Evolutionary conservation across 2,888 invertebrate genomes (phyloP).

Genomic region (Brachypalpus laphriformis): DNA sequence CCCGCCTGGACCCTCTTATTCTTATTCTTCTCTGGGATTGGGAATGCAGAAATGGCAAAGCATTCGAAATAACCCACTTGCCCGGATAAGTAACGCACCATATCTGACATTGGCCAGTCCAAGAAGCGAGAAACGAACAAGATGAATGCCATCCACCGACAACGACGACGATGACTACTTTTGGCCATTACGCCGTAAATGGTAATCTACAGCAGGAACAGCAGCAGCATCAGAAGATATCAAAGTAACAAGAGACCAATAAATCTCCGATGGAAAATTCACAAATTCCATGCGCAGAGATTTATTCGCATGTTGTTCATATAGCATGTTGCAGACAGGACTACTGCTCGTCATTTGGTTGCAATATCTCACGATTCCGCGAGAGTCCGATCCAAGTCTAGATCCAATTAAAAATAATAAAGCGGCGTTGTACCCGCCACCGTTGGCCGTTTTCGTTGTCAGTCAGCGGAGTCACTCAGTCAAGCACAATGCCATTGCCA

Average conservation of each 20-base stretch:
- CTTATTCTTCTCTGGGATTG: neutral
- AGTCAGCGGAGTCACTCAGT: slow-evolving; percentile 66
- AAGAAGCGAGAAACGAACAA: slow-evolving; percentile 38
- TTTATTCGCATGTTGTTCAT: slow-evolving; percentile 56
- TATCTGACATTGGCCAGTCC: slow-evolving; percentile 69
- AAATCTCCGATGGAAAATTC: slow-evolving; percentile 67
- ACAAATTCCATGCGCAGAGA: slow-evolving; percentile 62
- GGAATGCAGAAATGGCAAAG: slow-evolving; percentile 42
- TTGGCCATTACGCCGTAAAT: slow-evolving; percentile 71
- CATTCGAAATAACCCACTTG: slow-evolving; percentile 72
- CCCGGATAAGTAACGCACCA: slow-evolving; percentile 71
- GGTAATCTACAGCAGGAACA: slow-evolving; percentile 59
- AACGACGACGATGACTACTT: slow-evolving; percentile 45
- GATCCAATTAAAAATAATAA: slow-evolving; percentile 74
- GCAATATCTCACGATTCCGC: slow-evolving; percentile 63
- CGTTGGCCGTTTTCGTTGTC: slow-evolving; percentile 48
- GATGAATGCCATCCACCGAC: slow-evolving; percentile 69
- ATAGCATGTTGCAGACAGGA: slow-evolving; percentile 34
- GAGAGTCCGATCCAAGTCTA: slow-evolving; percentile 41
- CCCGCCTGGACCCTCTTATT: neutral
- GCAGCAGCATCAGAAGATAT: slow-evolving; percentile 34
- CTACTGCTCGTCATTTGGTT: slow-evolving; percentile 51
- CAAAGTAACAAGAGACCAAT: slow-evolving; percentile 62
- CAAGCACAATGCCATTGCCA: slow-evolving; percentile 58
- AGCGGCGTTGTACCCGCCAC: slow-evolving; percentile 51